Base-by-base conservation (phyloP, 1,140 invertebrate species). In the Druon quercuslanigerum region DNA sequence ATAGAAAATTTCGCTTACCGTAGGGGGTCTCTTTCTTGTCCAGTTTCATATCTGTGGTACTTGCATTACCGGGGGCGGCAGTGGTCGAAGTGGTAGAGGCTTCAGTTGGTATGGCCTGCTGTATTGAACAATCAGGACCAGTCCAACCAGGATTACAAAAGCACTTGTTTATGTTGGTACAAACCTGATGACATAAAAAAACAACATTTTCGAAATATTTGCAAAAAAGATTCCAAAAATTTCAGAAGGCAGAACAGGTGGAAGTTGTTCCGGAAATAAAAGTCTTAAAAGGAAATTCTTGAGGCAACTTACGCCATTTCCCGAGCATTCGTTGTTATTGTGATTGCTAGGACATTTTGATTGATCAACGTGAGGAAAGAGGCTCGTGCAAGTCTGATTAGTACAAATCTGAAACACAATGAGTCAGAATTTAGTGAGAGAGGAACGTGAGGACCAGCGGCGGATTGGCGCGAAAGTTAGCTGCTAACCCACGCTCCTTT, bases 101-200 rank as follows among this genome's bases (percentile, higher is more conserved):
- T 75, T 93, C 89, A 57, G 93, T 93, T 17, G 94, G 93, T 56
- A 95, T 93, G 82, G 95, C 93, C 79, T 95, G 93, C 81, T 93
- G 92, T 77, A 95, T 93, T 54, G 97, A 97, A 92, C 98, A 99
- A 91, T 99, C 97, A 3, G 93, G 90, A 25, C 97, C 97, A 50
- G 93, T 94, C 97, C 97, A 99, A 71, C 97, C 97, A 72, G 92
- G 90, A 84, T 96, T 92, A 92, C 98, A 99, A 87, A 96, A 96
- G 91, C 98, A 99, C 80, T 95, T 96, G 90, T 98, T 98, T 54
- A 94, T 92, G 89, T 98, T 99, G 3, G 98, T 98, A 91, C 98
- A 99, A 70, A 96, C 94, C 97, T 99, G 91, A 71, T 50, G 54
- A 51, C 73, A 57, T 52, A 17, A 46, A 54, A 73, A 51, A 50